Evolutionary conservation across 2,797 vertebrate species (phyloP), one percentile per base, ranked within the genome.

Genomic region (Sus cebifrons): DNA sequence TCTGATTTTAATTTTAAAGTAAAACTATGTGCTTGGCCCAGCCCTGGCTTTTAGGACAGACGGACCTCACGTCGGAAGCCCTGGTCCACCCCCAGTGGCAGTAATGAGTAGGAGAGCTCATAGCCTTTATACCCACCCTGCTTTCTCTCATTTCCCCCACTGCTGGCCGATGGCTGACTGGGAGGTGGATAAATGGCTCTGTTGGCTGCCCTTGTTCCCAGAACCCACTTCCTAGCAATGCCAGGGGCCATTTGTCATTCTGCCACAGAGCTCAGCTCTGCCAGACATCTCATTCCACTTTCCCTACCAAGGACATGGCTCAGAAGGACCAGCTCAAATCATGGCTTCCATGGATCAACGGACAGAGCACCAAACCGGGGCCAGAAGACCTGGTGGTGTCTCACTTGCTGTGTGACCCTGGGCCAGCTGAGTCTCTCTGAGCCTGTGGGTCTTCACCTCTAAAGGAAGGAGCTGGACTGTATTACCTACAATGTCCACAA

Each of bases 161-260:
- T 5, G 49, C 82, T 54, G 56, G 89, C 68, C 23, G 2, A 56
- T 65, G 32, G 9, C 89, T 81, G 93, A 15, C 87, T 71, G 16
- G 62, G 83, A 86, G 79, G 74, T 91, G 40, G 84, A 97, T 75
- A 96, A 95, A 97, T 71, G 90, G 49, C 90, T 91, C 62, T 20
- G 25, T 32, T 91, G 85, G 62, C 95, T 89, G 89, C 91, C 84
- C 95, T 85, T 83, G 44, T 91, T 97, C 96, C 97, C 96, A 96
- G 96, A 97, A 96, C 91, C 77, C 75, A 93, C 97, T 97, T 96
- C 86, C 83, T 95, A 94, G 96, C 95, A 89, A 81, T 49, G 86
- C 67, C n/a, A 94, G 62, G 56, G 62, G 52, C 62, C 71, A 74
- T 97, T 81, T 91, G 94, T 97, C 97, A 97, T 74, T 52, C 94